Conservation (phyloP, 2,113 vertebrate genomes). For the Coregonus clupeaformis region DNA sequence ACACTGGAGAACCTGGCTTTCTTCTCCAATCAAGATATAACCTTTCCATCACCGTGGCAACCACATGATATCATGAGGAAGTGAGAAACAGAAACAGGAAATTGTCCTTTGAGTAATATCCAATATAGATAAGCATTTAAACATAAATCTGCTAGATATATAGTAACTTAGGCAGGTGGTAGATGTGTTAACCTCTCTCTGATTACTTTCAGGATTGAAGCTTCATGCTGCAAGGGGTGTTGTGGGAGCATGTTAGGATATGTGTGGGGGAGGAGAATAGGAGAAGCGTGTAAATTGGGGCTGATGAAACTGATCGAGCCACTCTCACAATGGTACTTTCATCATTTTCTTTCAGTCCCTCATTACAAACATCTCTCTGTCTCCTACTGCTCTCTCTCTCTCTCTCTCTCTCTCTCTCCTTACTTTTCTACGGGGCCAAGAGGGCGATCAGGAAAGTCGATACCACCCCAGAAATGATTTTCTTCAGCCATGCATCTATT, state of each 20-base stretch:
- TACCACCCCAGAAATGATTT: neutral
- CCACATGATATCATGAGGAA: neutral
- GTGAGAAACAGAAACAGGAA: constrained; percentile 1
- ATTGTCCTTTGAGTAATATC: neutral
- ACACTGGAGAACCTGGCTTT: neutral
- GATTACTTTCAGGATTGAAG: neutral
- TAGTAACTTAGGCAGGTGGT: neutral
- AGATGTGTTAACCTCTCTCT: neutral
- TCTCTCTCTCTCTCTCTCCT: neutral
- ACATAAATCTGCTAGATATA: neutral
- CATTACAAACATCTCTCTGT: constrained; percentile 11
- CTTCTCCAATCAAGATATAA: neutral
- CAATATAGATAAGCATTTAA: constrained; percentile 10
- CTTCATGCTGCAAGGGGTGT: neutral
- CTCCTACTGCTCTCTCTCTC: neutral
- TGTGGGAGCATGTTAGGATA: neutral
- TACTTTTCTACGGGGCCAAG: neutral
- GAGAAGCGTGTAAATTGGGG: constrained; percentile 31
- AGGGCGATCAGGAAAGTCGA: constrained; percentile 17
- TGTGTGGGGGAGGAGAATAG: neutral
- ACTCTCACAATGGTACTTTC: constrained; percentile 17
- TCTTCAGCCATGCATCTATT: constrained; percentile 24
- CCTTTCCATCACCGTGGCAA: neutral
- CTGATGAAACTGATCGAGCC: constrained; percentile 37
- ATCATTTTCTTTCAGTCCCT: constrained; percentile 37